Evolutionary conservation across 2,797 vertebrate species (phyloP).

Genomic region (Passerculus sandwichensis): DNA sequence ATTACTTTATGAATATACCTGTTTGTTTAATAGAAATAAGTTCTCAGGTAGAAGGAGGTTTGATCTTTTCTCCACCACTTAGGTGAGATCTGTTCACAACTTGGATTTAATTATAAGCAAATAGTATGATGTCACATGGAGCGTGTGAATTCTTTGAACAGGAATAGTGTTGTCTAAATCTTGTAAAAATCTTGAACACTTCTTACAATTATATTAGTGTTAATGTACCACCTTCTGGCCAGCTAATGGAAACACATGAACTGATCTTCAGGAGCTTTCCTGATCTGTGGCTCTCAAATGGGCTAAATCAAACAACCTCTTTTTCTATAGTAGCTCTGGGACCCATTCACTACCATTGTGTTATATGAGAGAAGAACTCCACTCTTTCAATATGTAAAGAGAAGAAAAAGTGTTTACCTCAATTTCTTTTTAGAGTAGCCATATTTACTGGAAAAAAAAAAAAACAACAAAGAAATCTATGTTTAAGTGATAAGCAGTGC

Average conservation of each 20-base stretch:
- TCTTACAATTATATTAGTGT: background rate
- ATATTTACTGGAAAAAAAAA: background rate
- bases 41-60: background rate
- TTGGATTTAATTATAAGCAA: background rate
- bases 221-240: conserved; percentile 68
- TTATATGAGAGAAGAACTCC: background rate
- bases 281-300: background rate
- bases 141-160: background rate
- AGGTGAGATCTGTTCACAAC: background rate
- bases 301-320: background rate
- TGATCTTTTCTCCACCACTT: background rate
- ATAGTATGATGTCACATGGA: background rate
- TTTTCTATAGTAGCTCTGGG: background rate
- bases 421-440: background rate
- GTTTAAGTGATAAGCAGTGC: background rate
- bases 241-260: conserved; percentile 28
- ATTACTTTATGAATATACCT: background rate
- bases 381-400: background rate
- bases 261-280: background rate
- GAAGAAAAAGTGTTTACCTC: background rate
- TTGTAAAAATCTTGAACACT: background rate
- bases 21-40: background rate
- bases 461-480: background rate
- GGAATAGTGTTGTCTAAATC: background rate
- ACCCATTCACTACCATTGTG: background rate